These are phyloP conservation scores for Emydura subglobosa DNA, from an alignment of 2,113 vertebrate genomes.

Conservation along the genomic window DNA sequence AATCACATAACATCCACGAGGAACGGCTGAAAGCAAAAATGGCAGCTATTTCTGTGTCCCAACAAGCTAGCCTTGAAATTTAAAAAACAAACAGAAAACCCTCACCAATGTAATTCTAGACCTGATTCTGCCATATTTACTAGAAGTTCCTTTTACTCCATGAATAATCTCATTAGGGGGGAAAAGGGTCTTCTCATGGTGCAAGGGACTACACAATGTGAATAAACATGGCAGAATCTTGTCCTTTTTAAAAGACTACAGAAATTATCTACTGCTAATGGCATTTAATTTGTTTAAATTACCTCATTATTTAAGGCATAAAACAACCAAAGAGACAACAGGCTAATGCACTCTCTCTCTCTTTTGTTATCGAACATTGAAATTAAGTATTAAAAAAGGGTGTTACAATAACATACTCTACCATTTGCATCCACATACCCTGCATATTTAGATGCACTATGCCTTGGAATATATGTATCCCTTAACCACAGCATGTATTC, in stretches of 20 bases:
- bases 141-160: background rate
- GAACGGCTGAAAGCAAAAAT: background rate
- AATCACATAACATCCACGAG: background rate
- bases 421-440: background rate
- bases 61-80: background rate
- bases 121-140: background rate
- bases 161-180: background rate
- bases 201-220: background rate
- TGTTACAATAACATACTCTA: background rate
- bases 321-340: background rate
- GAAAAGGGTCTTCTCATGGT: background rate
- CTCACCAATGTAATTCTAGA: background rate
- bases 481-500: background rate
- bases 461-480: background rate
- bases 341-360: background rate
- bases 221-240: background rate
- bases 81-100: background rate
- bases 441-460: background rate
- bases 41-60: background rate
- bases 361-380: background rate
- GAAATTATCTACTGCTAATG: background rate
- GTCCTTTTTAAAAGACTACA: background rate
- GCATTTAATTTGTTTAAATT: slow-evolving; percentile 3
- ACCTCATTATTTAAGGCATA: background rate
- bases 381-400: background rate